Conservation (phyloP, 2,113 vertebrate species). For the Nesoenas mayeri region DNA sequence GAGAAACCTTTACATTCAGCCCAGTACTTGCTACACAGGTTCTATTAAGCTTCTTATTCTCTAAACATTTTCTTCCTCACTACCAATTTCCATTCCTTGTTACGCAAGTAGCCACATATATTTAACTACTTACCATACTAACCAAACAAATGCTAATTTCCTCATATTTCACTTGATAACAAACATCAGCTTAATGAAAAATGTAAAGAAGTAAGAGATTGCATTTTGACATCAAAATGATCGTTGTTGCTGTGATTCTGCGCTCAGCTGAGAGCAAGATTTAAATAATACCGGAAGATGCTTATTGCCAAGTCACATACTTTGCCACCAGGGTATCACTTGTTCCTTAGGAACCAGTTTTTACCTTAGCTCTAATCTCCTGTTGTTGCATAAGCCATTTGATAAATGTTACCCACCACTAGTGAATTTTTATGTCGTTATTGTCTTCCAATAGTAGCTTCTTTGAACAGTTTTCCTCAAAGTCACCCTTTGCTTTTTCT, state of each 20-base stretch:
- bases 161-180: not conserved
- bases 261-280: not conserved
- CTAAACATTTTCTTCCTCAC: not conserved
- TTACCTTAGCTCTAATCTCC: not conserved
- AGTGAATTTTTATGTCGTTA: not conserved
- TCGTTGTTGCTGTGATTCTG: rapidly evolving
- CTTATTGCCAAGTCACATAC: no score
- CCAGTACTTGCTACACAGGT: not conserved
- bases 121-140: not conserved
- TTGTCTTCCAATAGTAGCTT: not conserved
- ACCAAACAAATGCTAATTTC: not conserved
- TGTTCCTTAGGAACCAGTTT: not conserved
- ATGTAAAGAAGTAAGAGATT: not conserved
- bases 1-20: not conserved
- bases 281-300: not conserved
- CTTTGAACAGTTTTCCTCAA: not conserved
- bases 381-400: not conserved
- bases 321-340: not conserved
- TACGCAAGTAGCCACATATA: rapidly evolving
- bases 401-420: not conserved
- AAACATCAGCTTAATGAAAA: not conserved
- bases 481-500: not conserved
- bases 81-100: not conserved
- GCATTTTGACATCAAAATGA: not conserved
- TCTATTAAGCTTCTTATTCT: not conserved